Conservation (phyloP, 2,797 vertebrate genomes). For the Artibeus lituratus region DNA sequence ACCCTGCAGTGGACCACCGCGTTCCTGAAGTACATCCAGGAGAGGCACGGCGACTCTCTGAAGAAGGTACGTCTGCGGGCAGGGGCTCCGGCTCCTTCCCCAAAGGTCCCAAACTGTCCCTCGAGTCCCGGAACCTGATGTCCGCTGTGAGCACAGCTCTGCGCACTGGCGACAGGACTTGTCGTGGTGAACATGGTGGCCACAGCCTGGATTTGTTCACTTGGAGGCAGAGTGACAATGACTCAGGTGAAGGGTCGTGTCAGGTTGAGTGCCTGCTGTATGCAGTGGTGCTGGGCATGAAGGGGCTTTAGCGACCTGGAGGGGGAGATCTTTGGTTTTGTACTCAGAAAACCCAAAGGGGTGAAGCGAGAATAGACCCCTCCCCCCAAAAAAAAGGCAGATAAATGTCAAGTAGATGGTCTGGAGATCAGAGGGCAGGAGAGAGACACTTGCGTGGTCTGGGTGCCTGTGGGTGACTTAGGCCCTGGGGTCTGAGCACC, state of each 20-base stretch:
- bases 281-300: background rate
- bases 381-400: background rate
- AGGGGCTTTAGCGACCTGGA: background rate
- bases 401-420: background rate
- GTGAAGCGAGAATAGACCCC: background rate
- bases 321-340: background rate
- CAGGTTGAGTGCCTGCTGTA: background rate
- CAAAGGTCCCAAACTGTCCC: no score
- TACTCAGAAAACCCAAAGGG: background rate
- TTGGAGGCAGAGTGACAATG: rapidly evolving
- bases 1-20: slow-evolving; percentile 93
- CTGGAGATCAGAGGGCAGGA: background rate
- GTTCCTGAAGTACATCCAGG: slow-evolving; percentile 91
- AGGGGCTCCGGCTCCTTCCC: no score
- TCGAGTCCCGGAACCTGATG: no score
- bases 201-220: background rate
- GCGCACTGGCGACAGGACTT: background rate
- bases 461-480: rapidly evolving
- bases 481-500: background rate
- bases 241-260: background rate
- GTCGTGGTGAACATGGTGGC: background rate
- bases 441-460: background rate
- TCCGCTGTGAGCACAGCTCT: background rate
- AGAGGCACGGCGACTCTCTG: slow-evolving; percentile 88
- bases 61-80: slow-evolving; percentile 85